Evolutionary conservation across 1,140 invertebrate species (phyloP).

Genomic region (Drosophila parabipectinata): DNA sequence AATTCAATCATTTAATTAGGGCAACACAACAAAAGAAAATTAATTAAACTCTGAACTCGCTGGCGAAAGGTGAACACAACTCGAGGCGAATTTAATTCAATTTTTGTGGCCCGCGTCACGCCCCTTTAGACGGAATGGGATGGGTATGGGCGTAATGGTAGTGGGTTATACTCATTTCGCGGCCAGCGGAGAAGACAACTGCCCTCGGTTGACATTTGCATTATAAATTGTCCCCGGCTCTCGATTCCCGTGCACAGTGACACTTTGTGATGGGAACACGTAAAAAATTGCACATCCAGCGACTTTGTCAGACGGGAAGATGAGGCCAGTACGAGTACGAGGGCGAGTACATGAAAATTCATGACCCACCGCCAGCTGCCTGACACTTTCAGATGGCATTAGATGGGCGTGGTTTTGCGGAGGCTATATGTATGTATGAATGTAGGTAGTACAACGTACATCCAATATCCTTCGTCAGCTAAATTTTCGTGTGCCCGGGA

Average conservation of each 20-base stretch:
- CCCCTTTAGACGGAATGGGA: background rate
- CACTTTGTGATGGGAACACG: constrained; percentile 79
- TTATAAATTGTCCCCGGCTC: constrained; percentile 72
- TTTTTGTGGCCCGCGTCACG: constrained; percentile 50
- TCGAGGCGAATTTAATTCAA: constrained; percentile 71
- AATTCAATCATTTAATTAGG: constrained; percentile 80
- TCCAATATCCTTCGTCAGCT: constrained; percentile 39
- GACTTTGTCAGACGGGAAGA: constrained; percentile 60
- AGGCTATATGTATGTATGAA: background rate
- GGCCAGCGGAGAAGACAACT: constrained; percentile 44
- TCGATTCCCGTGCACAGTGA: constrained; percentile 71
- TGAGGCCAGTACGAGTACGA: constrained; percentile 9
- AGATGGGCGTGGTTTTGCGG: constrained; percentile 27
- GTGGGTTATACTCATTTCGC: background rate
- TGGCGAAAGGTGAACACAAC: constrained; percentile 45
- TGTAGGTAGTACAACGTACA: background rate
- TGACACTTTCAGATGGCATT: constrained; percentile 58
- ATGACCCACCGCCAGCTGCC: constrained; percentile 62
- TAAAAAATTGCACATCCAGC: constrained; percentile 80
- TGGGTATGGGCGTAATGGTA: background rate
- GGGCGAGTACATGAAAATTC: constrained; percentile 74
- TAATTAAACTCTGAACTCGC: constrained; percentile 77
- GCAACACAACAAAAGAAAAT: constrained; percentile 77
- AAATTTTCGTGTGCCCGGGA: constrained; percentile 46
- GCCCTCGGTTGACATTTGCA: constrained; percentile 69